Base-by-base conservation (phyloP, 1,140 invertebrate genomes). In the Hypsibius dujardini region DNA sequence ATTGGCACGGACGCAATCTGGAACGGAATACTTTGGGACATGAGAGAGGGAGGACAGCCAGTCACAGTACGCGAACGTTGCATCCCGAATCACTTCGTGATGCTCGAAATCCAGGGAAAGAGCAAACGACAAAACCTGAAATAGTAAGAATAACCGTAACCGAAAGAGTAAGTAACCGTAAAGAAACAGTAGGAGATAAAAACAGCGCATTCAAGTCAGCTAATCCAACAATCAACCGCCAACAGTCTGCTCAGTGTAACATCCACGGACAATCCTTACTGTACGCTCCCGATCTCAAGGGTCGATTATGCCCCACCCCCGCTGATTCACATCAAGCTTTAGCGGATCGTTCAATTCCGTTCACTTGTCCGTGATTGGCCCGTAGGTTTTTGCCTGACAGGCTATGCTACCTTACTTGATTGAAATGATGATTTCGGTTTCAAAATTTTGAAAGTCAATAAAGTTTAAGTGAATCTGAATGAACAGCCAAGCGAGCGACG, bases 41-140 rank as follows among this genome's bases (percentile, higher is more conserved):
- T 90, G 87, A 75, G 93, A 85, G 70, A 95, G 81, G 1, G 91
- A 88, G 0, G 88, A 87, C 46, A 98, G 80, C 94, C 94, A 98
- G 76, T 96, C 92, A 79, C 92, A 96, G 78, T 96, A 97, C 45
- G 97, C 87, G 79, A 90, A 90, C 3, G 96, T 92, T 80, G 93
- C 97, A 79, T 96, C 93, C 74, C 92, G 86, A 59, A 97, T 88
- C 0, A 90, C 90, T 75, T 96, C 92, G 79, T 94, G 90, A 78
- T 96, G 92, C 12, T 45, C 42, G 62, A 67, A 67, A 67, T 67
- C 62, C 62, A 67, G 62, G 3, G 62, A 15, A 15, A 67, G 62
- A 7, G 62, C 62, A 42, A 15, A 67, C 12, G 12, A 67, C 12
- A 67, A 3, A 45, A 67, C 42, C 62, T 67, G 45, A 45, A 45